Evolutionary conservation across 2,888 invertebrate species (phyloP).

Genomic region (Hanleya hanleyi): DNA sequence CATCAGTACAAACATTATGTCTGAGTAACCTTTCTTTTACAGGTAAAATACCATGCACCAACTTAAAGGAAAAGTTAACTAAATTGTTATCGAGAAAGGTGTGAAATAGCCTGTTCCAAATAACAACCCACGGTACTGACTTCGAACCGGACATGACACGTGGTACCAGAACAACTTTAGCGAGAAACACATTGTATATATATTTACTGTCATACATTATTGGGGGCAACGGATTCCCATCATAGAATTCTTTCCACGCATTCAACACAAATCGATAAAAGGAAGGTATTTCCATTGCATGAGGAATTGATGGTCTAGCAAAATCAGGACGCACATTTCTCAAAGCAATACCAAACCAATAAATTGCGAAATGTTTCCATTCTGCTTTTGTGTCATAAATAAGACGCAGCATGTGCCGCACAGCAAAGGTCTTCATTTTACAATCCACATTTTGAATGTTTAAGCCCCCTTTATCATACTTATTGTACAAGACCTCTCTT

Average conservation of each 20-base stretch:
- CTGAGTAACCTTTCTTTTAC: neutral
- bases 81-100: neutral
- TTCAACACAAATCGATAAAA: neutral
- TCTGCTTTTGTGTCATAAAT: neutral
- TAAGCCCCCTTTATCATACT: neutral
- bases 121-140: neutral
- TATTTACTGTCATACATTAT: neutral
- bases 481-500: neutral
- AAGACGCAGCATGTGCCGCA: neutral
- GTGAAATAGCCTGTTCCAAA: slow-evolving; percentile 1
- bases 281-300: neutral
- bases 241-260: neutral
- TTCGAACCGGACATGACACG: neutral
- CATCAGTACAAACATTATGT: neutral
- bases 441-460: neutral
- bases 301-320: neutral
- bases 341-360: slow-evolving; percentile 3
- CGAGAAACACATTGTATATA: neutral
- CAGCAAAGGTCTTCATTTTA: neutral
- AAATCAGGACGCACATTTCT: neutral
- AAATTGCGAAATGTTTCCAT: slow-evolving; percentile 3
- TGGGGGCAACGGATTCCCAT: neutral
- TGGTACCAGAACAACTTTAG: neutral
- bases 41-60: too few relatives aligned
- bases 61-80: neutral